Evolutionary conservation across 2,113 vertebrate species (phyloP).

Genomic region (Microcebus murinus): DNA sequence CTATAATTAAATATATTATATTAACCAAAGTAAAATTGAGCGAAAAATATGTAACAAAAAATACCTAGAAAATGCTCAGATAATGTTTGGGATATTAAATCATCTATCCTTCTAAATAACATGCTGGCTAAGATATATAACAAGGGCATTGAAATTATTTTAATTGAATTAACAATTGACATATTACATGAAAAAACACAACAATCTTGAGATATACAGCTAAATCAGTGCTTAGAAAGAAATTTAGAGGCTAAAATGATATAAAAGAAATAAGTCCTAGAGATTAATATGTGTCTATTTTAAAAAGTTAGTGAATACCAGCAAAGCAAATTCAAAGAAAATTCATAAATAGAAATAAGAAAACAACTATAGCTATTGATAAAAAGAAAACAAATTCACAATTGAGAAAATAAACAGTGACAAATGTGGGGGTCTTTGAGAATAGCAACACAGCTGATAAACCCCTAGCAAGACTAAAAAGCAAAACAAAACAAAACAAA

Average conservation of each 20-base stretch:
- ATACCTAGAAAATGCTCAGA: neutral
- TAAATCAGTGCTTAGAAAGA: neutral
- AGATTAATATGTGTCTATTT: conserved; percentile 7
- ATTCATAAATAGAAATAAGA: conserved; percentile 2
- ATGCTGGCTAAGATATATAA: neutral
- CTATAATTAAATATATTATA: neutral
- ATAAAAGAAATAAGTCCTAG: neutral
- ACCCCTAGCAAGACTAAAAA: neutral
- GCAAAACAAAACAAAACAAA: neutral
- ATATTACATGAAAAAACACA: neutral
- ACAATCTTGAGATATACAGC: neutral
- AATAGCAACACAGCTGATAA: neutral
- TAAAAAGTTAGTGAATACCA: neutral
- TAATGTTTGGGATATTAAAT: neutral
- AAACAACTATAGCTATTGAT: neutral
- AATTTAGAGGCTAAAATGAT: neutral
- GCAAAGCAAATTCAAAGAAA: neutral
- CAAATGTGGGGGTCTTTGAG: neutral
- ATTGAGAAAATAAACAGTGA: neutral
- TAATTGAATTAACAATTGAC: neutral
- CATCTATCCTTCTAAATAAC: neutral
- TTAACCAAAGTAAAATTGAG: neutral
- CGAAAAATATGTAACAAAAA: neutral
- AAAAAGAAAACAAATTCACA: neutral
- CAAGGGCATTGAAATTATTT: neutral